Base-by-base conservation (phyloP, 2,113 vertebrate species). In the Hiodon tergisus region DNA sequence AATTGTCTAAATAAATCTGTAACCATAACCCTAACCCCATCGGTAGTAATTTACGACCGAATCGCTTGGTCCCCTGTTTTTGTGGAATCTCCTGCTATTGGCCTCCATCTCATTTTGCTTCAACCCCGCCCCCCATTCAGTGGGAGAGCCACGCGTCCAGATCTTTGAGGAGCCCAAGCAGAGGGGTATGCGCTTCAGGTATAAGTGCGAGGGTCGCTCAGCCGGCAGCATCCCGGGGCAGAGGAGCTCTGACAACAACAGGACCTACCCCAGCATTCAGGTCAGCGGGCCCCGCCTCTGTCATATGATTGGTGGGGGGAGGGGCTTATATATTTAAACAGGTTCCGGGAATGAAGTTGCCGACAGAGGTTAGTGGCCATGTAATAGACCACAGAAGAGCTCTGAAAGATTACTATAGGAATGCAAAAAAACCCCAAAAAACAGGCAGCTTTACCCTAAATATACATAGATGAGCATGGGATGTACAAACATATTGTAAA, bases 151-250 rank as follows among this genome's bases (percentile, higher is more conserved):
- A 0, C 89, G 89, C 67, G 85, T 95, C 78, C 93, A 95, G 88
- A 95, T 99, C 83, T 94, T 93, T 53, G 97, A 99, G 81, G 95
- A 99, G 81, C 97, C 97, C 78, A 92, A 94, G 80, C 97, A 97
- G 82, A 91, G 97, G 80, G 97, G 97, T 16, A 98, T 98, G 97
- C 95, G 97, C 72, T 99, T 98, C 86, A 90, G 97, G 74, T 99
- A 99, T 86, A 95, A 97, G 82, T 98, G 96, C 70, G 97, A 99
- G 85, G 97, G 97, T 7, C 93, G 97, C 67, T 98, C 95, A 0
- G 97, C 97, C 0, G 97, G 97, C 61, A 99, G 97, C 89, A 99
- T 99, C 87, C 96, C 95, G 0, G 97, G 97, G 54, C 94, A 97
- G 67, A 94, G 88, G 85, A 98, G 94, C 81, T 94, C 94, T 0